Conservation (phyloP, 1,140 invertebrate species). For the Euwallacea fornicatus region DNA sequence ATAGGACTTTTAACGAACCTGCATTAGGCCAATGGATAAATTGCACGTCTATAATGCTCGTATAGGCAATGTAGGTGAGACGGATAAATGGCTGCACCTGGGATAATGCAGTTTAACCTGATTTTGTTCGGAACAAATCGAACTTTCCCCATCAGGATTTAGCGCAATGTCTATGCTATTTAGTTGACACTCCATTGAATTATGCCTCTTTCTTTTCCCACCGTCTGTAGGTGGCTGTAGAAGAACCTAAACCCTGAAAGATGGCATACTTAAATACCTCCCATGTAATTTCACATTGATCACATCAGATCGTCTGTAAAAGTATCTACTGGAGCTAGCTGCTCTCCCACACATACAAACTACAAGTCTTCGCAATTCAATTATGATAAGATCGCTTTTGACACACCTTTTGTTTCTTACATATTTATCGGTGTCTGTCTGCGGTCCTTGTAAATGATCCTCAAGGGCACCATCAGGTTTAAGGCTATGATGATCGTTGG, state of each 20-base stretch:
- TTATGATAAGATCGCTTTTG: conserved; percentile 17
- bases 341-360: conserved; percentile 19
- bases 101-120: conserved; percentile 5
- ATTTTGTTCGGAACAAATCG: neutral
- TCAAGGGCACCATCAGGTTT: conserved; percentile 18
- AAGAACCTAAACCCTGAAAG: neutral
- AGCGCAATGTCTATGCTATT: neutral
- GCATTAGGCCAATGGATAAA: conserved; percentile 9
- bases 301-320: conserved; percentile 16
- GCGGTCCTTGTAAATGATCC: conserved; percentile 16
- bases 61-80: conserved; percentile 28
- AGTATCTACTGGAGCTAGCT: conserved; percentile 1
- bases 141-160: neutral
- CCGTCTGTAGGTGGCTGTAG: neutral
- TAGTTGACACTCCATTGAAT: neutral
- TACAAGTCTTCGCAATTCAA: conserved; percentile 8
- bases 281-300: conserved; percentile 7
- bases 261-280: neutral
- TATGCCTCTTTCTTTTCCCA: too few relatives aligned
- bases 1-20: conserved; percentile 18
- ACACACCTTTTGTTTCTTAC: conserved; percentile 21
- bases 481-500: neutral
- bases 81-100: conserved; percentile 16
- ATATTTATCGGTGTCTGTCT: conserved; percentile 20
- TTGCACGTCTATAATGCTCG: conserved; percentile 2